Conservation (phyloP, 2,888 invertebrate species). For the Brachypalpus laphriformis region DNA sequence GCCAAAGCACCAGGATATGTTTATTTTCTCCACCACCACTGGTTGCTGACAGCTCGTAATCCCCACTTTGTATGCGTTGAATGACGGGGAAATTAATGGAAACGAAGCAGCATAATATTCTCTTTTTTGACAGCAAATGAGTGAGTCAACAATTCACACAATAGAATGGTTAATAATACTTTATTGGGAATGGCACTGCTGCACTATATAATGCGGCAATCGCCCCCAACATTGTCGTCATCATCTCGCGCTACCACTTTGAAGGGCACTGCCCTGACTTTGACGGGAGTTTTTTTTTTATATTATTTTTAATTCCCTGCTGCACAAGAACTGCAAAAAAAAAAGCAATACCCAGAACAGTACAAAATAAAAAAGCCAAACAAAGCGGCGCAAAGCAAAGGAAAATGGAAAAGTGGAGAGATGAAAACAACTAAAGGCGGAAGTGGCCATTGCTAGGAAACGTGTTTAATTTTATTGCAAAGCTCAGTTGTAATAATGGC, state of each 20-base stretch:
- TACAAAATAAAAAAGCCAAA: slow-evolving; percentile 30
- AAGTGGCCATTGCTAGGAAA: slow-evolving; percentile 12
- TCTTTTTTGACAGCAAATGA: slow-evolving; percentile 21
- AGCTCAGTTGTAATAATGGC: slow-evolving; percentile 56
- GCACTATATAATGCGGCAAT: not conserved
- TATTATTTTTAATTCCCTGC: not conserved
- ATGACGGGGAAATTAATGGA: slow-evolving; percentile 52
- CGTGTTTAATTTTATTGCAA: slow-evolving; percentile 24
- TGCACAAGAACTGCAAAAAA: slow-evolving; percentile 32
- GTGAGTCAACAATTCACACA: slow-evolving; percentile 53
- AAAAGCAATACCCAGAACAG: slow-evolving; percentile 18
- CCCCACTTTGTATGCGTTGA: slow-evolving; percentile 42
- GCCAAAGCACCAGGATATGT: slow-evolving; percentile 50
- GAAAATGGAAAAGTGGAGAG: not conserved
- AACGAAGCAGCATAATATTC: slow-evolving; percentile 15
- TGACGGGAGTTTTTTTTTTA: not conserved
- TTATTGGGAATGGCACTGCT: slow-evolving; percentile 19
- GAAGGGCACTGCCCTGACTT: slow-evolving; percentile 52
- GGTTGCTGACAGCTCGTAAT: slow-evolving; percentile 19
- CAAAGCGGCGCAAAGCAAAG: slow-evolving; percentile 42
- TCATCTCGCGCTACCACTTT: not conserved
- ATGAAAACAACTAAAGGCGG: not conserved
- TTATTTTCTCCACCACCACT: slow-evolving; percentile 1
- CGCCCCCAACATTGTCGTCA: slow-evolving; percentile 20
- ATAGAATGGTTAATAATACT: slow-evolving; percentile 50